phyloP scores from a whole-genome alignment of 1,140 invertebrate genomes.

The Pseudomyrmex pallidus region DNA sequence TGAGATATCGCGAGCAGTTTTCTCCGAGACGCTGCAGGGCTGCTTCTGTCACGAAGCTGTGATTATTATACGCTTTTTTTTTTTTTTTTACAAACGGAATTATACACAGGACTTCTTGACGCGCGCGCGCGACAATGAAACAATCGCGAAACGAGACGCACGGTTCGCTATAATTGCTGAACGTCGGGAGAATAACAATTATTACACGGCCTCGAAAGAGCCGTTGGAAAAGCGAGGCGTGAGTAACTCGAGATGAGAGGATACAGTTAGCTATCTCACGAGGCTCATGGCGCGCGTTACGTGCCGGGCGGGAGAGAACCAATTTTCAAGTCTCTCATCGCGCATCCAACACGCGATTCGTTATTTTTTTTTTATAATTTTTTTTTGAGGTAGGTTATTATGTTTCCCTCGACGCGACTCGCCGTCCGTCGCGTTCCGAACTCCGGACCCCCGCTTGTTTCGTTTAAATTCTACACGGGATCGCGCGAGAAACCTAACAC shows the following conservation, averaged over 20 bases:
- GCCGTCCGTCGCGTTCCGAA: neutral
- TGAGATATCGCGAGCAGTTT: too few relatives aligned
- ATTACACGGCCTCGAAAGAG: neutral
- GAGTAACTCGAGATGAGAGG: slow-evolving; percentile 31
- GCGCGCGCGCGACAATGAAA: slow-evolving; percentile 5
- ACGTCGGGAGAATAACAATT: slow-evolving; percentile 17
- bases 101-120: too few relatives aligned
- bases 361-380: slow-evolving; percentile 3
- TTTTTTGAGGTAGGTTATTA: slow-evolving; percentile 50
- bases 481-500: neutral
- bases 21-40: too few relatives aligned
- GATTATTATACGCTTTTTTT: too few relatives aligned
- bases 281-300: slow-evolving; percentile 16
- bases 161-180: slow-evolving; percentile 33
- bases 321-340: slow-evolving; percentile 38
- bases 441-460: slow-evolving; percentile 15
- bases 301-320: slow-evolving; percentile 6
- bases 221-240: neutral
- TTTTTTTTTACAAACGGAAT: too few relatives aligned
- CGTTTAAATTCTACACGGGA: slow-evolving; percentile 10
- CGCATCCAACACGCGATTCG: slow-evolving; percentile 42
- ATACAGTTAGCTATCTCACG: slow-evolving; percentile 49
- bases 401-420: slow-evolving; percentile 9
- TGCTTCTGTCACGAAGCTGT: too few relatives aligned
- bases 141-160: slow-evolving; percentile 25